Evolutionary conservation across 2,888 invertebrate genomes (phyloP).

Genomic region (Aricia artaxerxes): DNA sequence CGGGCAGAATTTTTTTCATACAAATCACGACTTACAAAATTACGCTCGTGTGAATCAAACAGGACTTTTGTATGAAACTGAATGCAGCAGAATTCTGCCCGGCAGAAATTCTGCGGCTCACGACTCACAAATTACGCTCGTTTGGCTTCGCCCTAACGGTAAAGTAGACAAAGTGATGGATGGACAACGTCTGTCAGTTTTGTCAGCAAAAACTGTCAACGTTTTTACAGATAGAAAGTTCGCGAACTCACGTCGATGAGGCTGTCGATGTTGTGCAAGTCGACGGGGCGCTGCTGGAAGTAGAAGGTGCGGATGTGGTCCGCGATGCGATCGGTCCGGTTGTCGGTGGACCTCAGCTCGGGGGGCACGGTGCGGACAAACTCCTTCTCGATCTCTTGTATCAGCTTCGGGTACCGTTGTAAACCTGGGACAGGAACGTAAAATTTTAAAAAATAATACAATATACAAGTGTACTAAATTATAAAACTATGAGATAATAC

Average conservation of each 20-base stretch:
- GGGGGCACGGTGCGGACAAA: constrained; percentile 81
- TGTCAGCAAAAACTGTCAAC: too few species aligned
- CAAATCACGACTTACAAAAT: too few species aligned
- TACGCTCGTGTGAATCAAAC: too few species aligned
- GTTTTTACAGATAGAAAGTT: background rate
- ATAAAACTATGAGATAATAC: too few species aligned
- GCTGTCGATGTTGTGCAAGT: constrained; percentile 77
- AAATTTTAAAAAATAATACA: background rate
- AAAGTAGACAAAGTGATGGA: too few species aligned
- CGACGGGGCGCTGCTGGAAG: constrained; percentile 78
- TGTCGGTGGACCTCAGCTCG: constrained; percentile 66
- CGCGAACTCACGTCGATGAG: constrained; percentile 74
- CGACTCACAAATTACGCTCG: too few species aligned
- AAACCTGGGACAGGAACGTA: constrained; percentile 61
- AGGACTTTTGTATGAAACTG: too few species aligned
- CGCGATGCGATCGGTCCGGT: constrained; percentile 55
- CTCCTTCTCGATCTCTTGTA: constrained; percentile 78
- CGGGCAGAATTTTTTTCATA: too few species aligned
- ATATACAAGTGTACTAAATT: background rate
- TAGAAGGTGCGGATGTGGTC: constrained; percentile 80
- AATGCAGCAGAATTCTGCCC: too few species aligned
- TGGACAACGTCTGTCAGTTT: too few species aligned
- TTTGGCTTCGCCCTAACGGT: too few species aligned
- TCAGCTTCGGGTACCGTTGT: constrained; percentile 79
- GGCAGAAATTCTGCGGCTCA: too few species aligned